Evolutionary conservation across 92 coral and sea anemone species (phyloP), one percentile per base, ranked within the genome.

Genomic region (Epizoanthus rinbou): DNA sequence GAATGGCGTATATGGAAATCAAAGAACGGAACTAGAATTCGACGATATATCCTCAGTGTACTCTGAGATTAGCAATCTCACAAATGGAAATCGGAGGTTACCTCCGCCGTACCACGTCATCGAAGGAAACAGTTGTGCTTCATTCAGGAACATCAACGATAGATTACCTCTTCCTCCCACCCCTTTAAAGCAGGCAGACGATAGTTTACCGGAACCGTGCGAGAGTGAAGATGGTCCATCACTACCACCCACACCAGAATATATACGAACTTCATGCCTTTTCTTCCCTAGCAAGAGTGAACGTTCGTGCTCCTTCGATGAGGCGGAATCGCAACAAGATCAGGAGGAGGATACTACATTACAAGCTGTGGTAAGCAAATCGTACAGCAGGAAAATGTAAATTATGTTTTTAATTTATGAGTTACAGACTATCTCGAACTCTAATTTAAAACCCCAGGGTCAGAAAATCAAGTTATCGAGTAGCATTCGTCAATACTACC

Each of bases 51-150:
- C 82, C 19, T 76, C 82, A 16, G 70, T 76, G 9, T 76, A 76
- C 47, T 76, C 82, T 11, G 82, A 76, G 70, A 60, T 76, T 31
- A 76, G 82, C 24, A 76, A 76, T 39, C 57, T 76, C n/a, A 76
- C 82, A 2, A 64, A 37, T 10, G 25, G 39, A 17, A 60, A 56
- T 13, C 39, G 31, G 16, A 39, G 8, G 7, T 21, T 6, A 37
- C 69, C 70, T 33, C 58, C 69, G 4, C 15, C 45, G 5, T 60
- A 76, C 56, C 58, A 75, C 31, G 43, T 37, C 23, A 8, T 59
- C 9, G 82, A 76, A 17, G 70, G 57, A n/a, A 50, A 10, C 54
- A 9, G 3, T 50, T 21, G 69, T 17, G 8, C 71, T 0, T 28
- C 71, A 3, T 37, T 60, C 39, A 60, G 82, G 57, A 59, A 76